Base-by-base conservation (phyloP, 2,797 vertebrate species). In the Chelidonichthys spinosus region DNA sequence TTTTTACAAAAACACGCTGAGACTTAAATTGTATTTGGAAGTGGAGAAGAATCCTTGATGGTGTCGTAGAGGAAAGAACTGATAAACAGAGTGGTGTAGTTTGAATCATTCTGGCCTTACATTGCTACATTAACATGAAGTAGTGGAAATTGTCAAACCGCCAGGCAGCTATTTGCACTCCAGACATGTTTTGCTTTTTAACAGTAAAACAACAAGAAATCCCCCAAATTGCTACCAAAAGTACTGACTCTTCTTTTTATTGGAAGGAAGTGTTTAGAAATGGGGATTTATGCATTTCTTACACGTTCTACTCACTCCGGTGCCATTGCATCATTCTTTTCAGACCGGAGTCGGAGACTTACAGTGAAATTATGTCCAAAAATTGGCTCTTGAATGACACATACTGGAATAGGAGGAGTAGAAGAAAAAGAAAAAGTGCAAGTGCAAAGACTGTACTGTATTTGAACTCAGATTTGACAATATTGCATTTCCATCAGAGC, bases 11-110 rank as follows among this genome's bases (percentile, higher is more conserved):
- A 73, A 62, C 39, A 42, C 0, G 9, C 44, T 63, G 49, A 73
- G 54, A 60, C 71, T 68, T 58, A 43, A 70, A 82, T 72, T 78
- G 49, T 52, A 64, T 78, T 61, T 79, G 62, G 7, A 78, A 61
- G 76, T 6, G 0, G 18, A 40, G 43, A 56, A 69, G 11, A 69
- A 78, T 70, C 64, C 42, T 69, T 25, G 32, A 73, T 42, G 67
- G 54, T 25, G 25, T 25, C 25, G 25, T 25, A 25, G 25, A 25
- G 25, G 25, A 25, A 25, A 25, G 25, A 25, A 25, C 1, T 25
- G 25, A 25, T 25, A 25, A 25, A 25, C 25, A 25, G 25, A 25
- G 25, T 2, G 25, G 25, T 25, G 25, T 25, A 60, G 56, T 62
- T 62, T 69, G 11, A 42, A 40, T 53, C 37, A 39, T 47, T 69